phyloP scores from a whole-genome alignment of 1,140 invertebrate genomes.

The Heliothis virescens region DNA sequence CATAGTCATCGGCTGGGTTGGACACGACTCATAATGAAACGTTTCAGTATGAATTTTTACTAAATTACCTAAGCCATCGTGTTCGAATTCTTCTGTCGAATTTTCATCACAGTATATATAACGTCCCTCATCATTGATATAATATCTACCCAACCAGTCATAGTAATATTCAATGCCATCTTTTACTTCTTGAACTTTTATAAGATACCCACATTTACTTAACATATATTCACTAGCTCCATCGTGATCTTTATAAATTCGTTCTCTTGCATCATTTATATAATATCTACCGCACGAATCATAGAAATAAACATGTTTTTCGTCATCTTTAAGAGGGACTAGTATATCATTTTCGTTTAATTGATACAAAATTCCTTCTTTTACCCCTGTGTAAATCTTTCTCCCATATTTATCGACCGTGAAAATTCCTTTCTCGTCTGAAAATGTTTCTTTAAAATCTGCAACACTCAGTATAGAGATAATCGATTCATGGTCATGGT shows the following conservation, averaged over 20 bases:
- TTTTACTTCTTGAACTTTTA: slow-evolving; percentile 43
- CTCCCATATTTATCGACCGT: slow-evolving; percentile 47
- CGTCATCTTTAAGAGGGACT: slow-evolving; percentile 41
- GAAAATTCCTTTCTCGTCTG: slow-evolving; percentile 42
- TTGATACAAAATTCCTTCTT: slow-evolving; percentile 36
- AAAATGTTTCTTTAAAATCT: slow-evolving; percentile 44
- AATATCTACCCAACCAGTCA: slow-evolving; percentile 48
- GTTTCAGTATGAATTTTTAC: slow-evolving; percentile 17
- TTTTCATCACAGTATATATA: slow-evolving; percentile 40
- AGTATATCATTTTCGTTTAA: slow-evolving; percentile 43
- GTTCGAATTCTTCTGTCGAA: slow-evolving; percentile 23
- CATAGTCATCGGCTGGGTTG: slow-evolving; percentile 16
- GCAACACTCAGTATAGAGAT: slow-evolving; percentile 52
- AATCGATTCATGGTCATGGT: slow-evolving; percentile 40
- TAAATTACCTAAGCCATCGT: slow-evolving; percentile 41
- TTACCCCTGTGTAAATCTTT: slow-evolving; percentile 40
- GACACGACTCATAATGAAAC: slow-evolving; percentile 17
- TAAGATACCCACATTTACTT: neutral
- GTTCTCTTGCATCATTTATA: slow-evolving; percentile 9
- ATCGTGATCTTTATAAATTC: slow-evolving; percentile 38
- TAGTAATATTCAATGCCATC: slow-evolving; percentile 47
- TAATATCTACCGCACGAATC: slow-evolving; percentile 52
- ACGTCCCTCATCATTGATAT: slow-evolving; percentile 17
- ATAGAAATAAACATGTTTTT: slow-evolving; percentile 50
- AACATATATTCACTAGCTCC: slow-evolving; percentile 47